Evolutionary conservation across 2,113 vertebrate genomes (phyloP), one percentile per base, ranked within the genome.

Genomic region (Climacteris rufus): DNA sequence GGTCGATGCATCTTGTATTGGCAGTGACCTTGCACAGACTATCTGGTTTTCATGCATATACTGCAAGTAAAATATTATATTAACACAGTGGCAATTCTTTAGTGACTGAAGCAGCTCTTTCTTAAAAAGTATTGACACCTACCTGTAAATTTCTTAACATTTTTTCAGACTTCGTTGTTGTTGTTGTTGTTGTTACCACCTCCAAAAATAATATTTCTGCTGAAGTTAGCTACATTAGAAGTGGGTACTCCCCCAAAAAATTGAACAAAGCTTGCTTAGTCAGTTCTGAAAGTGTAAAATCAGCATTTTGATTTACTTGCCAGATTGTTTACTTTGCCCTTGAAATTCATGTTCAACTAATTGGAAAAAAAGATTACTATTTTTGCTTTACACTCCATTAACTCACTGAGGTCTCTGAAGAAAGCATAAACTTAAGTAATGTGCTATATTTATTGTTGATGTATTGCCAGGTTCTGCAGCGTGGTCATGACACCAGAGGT

Each of bases 21-120:
- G 57, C 66, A 92, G 28, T 96, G 97, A 98, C 97, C 98, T 98
- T 98, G 97, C 83, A 91, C 87, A 97, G 91, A 93, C 54, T 92
- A 9, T 40, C 74, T 52, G 21, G 2, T 83, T 83, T 95, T 89
- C 49, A 47, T 63, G 47, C 35, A 25, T 20, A 14, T 66, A 15
- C 18, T 76, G 22, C n/a, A 82, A 74, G 10, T 54, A 57, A 13
- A 3, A 23, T 69, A 8, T 63, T 59, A 9, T 71, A 17, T 50
- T 59, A 56, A 75, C 17, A 37, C 31, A 64, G 35, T 39, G 40
- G 16, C 16, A 81, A 37, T 40, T 53, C 12, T 79, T 64, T 31
- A 35, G 9, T 49, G 88, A 39, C 31, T 72, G 59, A 39, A 42
- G 45, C 27, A 68, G 24, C 25, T 64, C 25, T 80, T 84, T 77